These are phyloP conservation scores for Terrapene triunguis DNA, from an alignment of 2,113 vertebrate species.

Conservation along the genomic window DNA sequence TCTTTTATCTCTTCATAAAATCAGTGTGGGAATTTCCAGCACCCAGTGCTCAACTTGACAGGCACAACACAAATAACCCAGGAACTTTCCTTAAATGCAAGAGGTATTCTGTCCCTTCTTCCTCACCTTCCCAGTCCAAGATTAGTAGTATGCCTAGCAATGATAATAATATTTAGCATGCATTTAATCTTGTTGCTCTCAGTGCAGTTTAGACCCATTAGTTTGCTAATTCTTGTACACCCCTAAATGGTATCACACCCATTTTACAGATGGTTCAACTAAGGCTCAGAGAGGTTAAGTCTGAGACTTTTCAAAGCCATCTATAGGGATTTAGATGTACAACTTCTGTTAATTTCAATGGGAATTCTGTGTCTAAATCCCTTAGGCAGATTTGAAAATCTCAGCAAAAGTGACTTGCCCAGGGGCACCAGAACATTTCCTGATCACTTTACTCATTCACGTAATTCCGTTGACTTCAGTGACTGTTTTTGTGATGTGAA, in stretches of 20 bases:
- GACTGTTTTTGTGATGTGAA: background rate
- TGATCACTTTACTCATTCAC: background rate
- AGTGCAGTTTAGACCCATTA: background rate
- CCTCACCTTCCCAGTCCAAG: background rate
- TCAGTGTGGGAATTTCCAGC: conserved; percentile 76
- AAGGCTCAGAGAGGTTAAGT: background rate
- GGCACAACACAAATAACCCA: conserved; percentile 40
- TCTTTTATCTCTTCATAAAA: conserved; percentile 84
- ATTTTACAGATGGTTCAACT: background rate
- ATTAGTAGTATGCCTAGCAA: background rate
- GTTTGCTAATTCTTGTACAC: background rate
- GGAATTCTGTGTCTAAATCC: background rate
- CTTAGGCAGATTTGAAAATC: background rate
- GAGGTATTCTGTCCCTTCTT: background rate
- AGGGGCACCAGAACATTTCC: background rate
- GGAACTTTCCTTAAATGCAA: conserved; percentile 8
- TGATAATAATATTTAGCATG: background rate
- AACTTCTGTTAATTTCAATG: background rate
- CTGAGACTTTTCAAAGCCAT: background rate
- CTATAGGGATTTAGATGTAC: background rate
- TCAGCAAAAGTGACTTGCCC: background rate
- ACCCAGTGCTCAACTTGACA: conserved; percentile 71
- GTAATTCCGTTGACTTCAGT: background rate
- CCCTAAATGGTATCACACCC: background rate
- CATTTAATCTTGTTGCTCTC: background rate